Evolutionary conservation across 2,888 invertebrate species (phyloP).

Genomic region (Flexamia atlantica): DNA sequence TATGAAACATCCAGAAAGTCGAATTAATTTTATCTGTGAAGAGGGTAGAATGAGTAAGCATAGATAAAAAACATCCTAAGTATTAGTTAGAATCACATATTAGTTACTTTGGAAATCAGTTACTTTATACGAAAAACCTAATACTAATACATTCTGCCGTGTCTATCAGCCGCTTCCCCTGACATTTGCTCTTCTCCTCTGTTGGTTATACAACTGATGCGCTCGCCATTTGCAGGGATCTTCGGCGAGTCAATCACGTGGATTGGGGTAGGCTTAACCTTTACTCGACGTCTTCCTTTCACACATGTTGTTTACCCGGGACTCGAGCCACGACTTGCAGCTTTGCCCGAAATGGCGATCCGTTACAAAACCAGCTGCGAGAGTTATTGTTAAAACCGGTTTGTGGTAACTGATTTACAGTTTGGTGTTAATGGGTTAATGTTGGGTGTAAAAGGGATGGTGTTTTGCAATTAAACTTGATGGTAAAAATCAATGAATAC

Average conservation of each 20-base stretch:
- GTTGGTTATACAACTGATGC: neutral
- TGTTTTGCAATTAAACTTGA: too few relatives aligned
- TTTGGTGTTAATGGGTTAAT: neutral
- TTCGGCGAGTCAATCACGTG: neutral
- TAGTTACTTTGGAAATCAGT: too few relatives aligned
- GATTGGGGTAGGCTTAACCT: constrained; percentile 10
- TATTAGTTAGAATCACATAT: too few relatives aligned
- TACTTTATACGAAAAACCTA: too few relatives aligned
- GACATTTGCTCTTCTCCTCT: constrained; percentile 21
- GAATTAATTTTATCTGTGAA: too few relatives aligned
- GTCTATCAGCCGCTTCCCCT: neutral
- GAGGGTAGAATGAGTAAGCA: too few relatives aligned
- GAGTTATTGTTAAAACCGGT: neutral
- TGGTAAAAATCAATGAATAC: too few relatives aligned
- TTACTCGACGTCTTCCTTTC: constrained; percentile 6
- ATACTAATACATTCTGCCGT: too few relatives aligned
- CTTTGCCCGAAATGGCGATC: neutral
- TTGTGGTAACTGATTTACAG: neutral
- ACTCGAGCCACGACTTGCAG: too few relatives aligned
- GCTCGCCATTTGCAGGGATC: constrained; percentile 1
- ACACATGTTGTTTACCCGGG: neutral
- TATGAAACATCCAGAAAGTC: too few relatives aligned
- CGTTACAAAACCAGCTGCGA: neutral
- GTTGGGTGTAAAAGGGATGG: too few relatives aligned
- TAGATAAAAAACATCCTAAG: too few relatives aligned